These are phyloP conservation scores for Oryzias curvinotus DNA, from an alignment of 2,113 vertebrate genomes.

Conservation along the genomic window DNA sequence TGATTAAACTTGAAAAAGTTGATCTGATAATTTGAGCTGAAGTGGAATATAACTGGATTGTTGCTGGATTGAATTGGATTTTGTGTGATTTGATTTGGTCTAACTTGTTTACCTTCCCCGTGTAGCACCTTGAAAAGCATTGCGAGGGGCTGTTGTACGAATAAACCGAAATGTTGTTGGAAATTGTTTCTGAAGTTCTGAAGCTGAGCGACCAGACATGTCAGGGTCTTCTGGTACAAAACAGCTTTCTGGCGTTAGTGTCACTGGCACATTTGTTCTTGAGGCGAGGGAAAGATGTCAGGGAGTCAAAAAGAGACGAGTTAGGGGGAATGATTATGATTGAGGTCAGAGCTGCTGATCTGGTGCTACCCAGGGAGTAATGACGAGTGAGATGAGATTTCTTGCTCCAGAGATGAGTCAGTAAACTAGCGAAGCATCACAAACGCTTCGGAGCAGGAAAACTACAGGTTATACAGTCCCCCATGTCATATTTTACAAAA, in stretches of 20 bases:
- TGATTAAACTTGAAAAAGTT: too few species aligned
- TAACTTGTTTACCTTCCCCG: too few species aligned
- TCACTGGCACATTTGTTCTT: slow-evolving; percentile 30
- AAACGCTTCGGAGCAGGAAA: too few species aligned
- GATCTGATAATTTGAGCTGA: too few species aligned
- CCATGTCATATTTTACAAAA: too few species aligned
- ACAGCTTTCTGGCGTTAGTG: slow-evolving; percentile 2
- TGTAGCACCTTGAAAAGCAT: background rate
- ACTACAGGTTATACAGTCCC: too few species aligned
- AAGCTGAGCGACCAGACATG: background rate
- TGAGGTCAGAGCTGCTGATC: slow-evolving; percentile 36
- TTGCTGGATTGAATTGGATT: too few species aligned
- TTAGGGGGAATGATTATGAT: slow-evolving; percentile 20
- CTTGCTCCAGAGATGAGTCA: background rate
- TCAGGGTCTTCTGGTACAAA: slow-evolving; percentile 17
- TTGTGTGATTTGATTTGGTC: too few species aligned
- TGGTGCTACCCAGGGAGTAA: slow-evolving; percentile 1
- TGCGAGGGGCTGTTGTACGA: background rate
- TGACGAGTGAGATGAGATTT: slow-evolving; percentile 1
- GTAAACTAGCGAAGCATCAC: too few species aligned
- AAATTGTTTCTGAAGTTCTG: background rate
- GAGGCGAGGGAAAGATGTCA: slow-evolving; percentile 25
- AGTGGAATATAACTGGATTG: too few species aligned
- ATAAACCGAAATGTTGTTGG: background rate
- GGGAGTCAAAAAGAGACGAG: slow-evolving; percentile 30